Conservation (phyloP, 2,888 invertebrate species). For the Troides oblongomaculatus region DNA sequence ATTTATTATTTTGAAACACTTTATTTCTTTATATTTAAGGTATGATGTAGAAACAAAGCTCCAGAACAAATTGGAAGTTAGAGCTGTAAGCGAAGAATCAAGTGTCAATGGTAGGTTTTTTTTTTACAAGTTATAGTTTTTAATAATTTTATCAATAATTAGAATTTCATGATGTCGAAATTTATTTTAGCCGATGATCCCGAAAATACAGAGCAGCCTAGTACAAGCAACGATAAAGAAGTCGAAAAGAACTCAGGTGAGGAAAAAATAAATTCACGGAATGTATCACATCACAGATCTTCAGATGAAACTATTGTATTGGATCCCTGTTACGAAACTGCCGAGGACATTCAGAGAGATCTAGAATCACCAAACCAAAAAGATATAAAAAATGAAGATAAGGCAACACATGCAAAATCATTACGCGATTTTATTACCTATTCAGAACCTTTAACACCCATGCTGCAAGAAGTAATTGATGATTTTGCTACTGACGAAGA, state of each 20-base stretch:
- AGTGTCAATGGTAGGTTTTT: constrained; percentile 46
- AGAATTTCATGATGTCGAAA: constrained; percentile 14
- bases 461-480: constrained; percentile 57
- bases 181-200: constrained; percentile 44
- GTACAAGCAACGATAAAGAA: constrained; percentile 45
- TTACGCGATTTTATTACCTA: constrained; percentile 58
- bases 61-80: constrained; percentile 54
- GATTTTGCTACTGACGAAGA: constrained; percentile 63
- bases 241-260: constrained; percentile 57
- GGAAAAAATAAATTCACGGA: constrained; percentile 52
- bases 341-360: constrained; percentile 54
- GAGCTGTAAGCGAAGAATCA: constrained; percentile 46
- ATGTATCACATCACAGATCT: constrained; percentile 52
- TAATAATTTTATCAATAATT: constrained; percentile 1
- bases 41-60: constrained; percentile 51
- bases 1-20: background rate
- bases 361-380: constrained; percentile 43
- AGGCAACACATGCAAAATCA: constrained; percentile 40
- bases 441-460: constrained; percentile 59
- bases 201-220: constrained; percentile 42
- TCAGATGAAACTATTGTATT: constrained; percentile 65
- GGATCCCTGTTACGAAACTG: constrained; percentile 55
- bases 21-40: constrained; percentile 44
- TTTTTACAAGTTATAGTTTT: constrained; percentile 5
- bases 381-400: constrained; percentile 31